Base-by-base conservation (phyloP, 2,888 invertebrate species). In the Lathronympha strigana region DNA sequence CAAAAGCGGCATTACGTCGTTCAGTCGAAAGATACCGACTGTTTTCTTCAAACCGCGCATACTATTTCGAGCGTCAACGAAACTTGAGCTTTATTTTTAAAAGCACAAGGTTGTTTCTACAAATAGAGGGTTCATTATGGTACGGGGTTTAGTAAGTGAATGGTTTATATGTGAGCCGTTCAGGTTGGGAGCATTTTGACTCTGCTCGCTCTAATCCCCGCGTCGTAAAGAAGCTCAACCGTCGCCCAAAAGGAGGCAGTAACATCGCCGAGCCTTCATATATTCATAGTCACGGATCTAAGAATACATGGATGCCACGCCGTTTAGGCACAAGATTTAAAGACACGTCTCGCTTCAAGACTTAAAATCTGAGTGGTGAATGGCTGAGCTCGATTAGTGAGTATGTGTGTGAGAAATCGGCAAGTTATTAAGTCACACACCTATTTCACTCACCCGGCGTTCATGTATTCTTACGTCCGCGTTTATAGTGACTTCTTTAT, bases 1-100 rank as follows among this genome's bases (percentile, higher is more conserved):
- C 77, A 75, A 78, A 76, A 79, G 74, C 71, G 72, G 75, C 72
- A 74, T 80, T 78, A 80, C 73, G 73, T 76, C 76, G 76, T 73
- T 77, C 71, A 76, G 75, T 80, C 80, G 76, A 81, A 81, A 83
- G 83, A 77, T 76, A 45, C 19, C 55, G 1, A 13, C 43, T 9
- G 43, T 8, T 19, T 28, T 8, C 19, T 25, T 43, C 19, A 8
- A 57, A 43, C 28, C 43, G 8, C 57, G 2, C 9, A 31, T 31
- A 45, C 15, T 45, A n/a, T 31, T 8, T 31, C 0, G 31, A 1
- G 8, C 31, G 28, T 19, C 31, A 13, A 19, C 5, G 28, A 19
- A 45, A 31, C n/a, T 8, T 21, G 31, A 45, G n/a, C 31, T 45
- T 19, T 31, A 21, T 40, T 45, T 19, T 23, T 4, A 13, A 19